Base-by-base conservation (phyloP, 2,888 invertebrate species). In the Amiota minor region DNA sequence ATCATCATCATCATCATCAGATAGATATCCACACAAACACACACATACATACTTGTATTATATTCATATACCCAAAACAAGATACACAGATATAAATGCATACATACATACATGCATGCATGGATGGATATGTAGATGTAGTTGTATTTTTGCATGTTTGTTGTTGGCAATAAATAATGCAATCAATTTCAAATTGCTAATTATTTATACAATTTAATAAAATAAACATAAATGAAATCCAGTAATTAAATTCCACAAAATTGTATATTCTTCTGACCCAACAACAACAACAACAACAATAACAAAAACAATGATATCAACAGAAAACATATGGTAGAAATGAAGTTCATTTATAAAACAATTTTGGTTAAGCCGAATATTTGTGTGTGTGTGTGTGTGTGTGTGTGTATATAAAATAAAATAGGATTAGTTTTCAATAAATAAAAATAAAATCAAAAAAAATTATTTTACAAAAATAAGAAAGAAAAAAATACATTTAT, bases 221-320 rank as follows among this genome's bases (percentile, higher is more conserved):
- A 59, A 59, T 18, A n/a, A 62, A 62, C 14, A 61, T 16, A 18
- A 16, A 59, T 59, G 18, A 59, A 59, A 18, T 16, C 20, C 6
- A 35, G 35, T 35, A 35, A 35, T 35, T 35, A 35, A 35, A 35
- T 35, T 35, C 35, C 35, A 35, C 35, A 35, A 35, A 35, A 35
- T 35, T 35, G 6, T 35, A 35, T 35, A 35, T 35, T 35, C 35
- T 35, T 35, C 35, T 35, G 35, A 35, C 35, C 35, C 35, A 35
- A 35, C 45, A 62, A 62, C 12, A 35, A 62, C n/a, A 62, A 20
- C 11, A 62, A 23, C 35, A 62, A 23, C 14, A 35, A 62, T 18
- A 62, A 12, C 18, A 14, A n/a, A n/a, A n/a, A 53, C n/a, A 53
- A 53, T 74, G 72, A 76, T 72, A 74, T 72, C 49, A 75, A 76